These are phyloP conservation scores for Budorcas taxicolor DNA, from an alignment of 2,113 vertebrate species.

Conservation along the genomic window DNA sequence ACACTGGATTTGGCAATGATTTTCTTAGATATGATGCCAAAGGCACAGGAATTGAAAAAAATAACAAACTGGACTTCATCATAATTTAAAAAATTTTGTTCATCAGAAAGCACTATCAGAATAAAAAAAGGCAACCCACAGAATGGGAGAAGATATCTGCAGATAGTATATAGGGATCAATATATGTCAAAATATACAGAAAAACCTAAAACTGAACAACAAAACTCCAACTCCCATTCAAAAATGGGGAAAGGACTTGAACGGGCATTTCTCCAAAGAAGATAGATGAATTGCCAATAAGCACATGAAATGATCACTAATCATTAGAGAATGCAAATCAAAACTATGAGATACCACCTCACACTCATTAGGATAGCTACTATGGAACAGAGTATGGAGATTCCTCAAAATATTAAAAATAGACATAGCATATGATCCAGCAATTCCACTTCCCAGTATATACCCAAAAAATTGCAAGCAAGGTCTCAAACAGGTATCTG, in stretches of 20 bases:
- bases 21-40: not conserved
- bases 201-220: not conserved
- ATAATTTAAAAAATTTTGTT: not conserved
- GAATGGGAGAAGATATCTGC: not conserved
- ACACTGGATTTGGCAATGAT: not conserved
- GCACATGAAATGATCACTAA: not conserved
- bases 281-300: not conserved
- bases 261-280: not conserved
- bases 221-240: not conserved
- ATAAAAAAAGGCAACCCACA: not conserved
- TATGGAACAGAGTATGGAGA: not conserved
- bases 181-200: not conserved
- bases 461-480: not conserved
- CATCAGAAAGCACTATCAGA: not conserved
- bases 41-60: not conserved
- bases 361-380: not conserved
- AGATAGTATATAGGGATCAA: not conserved
- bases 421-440: not conserved
- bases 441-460: not conserved
- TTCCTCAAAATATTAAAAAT: not conserved
- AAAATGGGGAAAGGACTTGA: not conserved
- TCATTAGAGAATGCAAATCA: not conserved
- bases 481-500: not conserved
- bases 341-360: not conserved
- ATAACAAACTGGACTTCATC: not conserved